Evolutionary conservation across 2,888 invertebrate genomes (phyloP), one percentile per base, ranked within the genome.

Genomic region (Chloroclystis v-ata): DNA sequence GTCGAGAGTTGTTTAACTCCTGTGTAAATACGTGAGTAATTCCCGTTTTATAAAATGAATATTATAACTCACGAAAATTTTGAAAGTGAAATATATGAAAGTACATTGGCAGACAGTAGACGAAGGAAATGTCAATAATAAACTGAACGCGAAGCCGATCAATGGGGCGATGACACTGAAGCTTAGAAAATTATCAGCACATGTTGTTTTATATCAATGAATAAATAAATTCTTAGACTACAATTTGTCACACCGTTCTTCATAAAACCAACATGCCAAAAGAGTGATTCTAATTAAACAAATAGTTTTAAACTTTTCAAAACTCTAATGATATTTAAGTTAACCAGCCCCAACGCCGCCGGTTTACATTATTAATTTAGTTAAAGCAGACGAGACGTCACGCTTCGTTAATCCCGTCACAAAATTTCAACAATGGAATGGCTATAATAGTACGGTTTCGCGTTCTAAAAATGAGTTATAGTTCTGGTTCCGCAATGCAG

Each of bases 401-500:
- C 67, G 72, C 69, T 74, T 75, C 67, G 77, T 78, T 82, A 78
- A 78, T 65, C 73, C 67, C 56, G 69, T 73, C 68, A 72, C 75
- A 77, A 76, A 78, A 70, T 75, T 76, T 74, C 61, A 73, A 82
- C 79, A 80, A 80, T 78, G 72, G 74, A 57, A 50, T 35, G 68
- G 71, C 72, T 72, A 69, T 73, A 79, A 78, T 72, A 66, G 69
- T 69, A 73, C 69, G 71, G 74, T 76, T 78, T 73, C 72, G 77
- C 75, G 68, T 80, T 78, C 76, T 78, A 81, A 82, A 82, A 79
- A 75, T 85, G 82, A 84, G 74, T 76, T 84, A 84, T 84, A 72
- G 79, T 72, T 67, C 69, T 71, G 61, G 76, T 78, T 78, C 82
- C 82, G 86, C 86, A 86, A 75, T 86, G 86, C 86, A 84, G 84